Evolutionary conservation across 2,888 invertebrate species (phyloP).

Genomic region (Drosophila tanythrix): DNA sequence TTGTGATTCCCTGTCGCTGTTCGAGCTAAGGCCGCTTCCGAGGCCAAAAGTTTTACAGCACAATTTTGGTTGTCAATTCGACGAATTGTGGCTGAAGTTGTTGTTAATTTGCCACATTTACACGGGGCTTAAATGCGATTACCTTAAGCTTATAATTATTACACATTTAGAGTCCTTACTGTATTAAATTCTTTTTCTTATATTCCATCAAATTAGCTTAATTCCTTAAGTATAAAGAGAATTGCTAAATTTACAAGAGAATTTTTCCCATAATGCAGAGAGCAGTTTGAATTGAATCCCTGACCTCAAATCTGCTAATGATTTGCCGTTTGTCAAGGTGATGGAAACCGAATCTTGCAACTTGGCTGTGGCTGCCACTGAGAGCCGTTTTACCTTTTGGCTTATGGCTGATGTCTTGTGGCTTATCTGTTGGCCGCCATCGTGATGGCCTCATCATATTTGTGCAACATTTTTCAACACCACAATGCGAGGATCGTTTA

Average conservation of each 20-base stretch:
- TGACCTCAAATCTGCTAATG: constrained; percentile 30
- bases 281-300: not conserved
- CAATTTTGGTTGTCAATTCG: constrained; percentile 32
- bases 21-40: not conserved
- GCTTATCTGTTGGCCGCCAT: constrained; percentile 56
- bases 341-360: constrained; percentile 10
- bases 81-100: constrained; percentile 29
- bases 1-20: constrained; percentile 1
- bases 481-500: constrained; percentile 73
- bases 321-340: constrained; percentile 41
- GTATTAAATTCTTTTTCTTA: not conserved
- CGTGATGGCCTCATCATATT: constrained; percentile 84
- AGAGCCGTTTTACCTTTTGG: constrained; percentile 9
- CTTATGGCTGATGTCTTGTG: constrained; percentile 12
- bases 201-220: not conserved
- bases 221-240: not conserved
- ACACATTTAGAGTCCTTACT: not conserved
- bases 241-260: not conserved
- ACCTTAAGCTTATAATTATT: not conserved
- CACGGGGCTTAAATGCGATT: not conserved
- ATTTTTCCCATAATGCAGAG: not conserved
- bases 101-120: constrained; percentile 40
- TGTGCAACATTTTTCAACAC: constrained; percentile 77
- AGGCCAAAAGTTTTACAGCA: constrained; percentile 21
- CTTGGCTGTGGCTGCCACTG: not conserved